Conservation (phyloP, 2,888 invertebrate species). For the Sminthurides aquaticus region DNA sequence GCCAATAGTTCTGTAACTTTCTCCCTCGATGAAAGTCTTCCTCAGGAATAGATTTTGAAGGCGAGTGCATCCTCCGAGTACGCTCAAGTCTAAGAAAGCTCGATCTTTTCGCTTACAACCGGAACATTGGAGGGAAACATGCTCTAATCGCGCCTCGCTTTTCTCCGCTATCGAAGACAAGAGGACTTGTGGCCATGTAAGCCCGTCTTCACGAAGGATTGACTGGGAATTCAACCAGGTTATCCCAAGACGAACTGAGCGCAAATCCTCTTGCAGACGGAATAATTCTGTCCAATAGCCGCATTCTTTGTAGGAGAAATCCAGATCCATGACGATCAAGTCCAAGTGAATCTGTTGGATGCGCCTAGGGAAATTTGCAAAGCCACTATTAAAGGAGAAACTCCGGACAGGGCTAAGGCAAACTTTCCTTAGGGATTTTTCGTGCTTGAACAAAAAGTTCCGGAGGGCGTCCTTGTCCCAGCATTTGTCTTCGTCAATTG, state of each 20-base stretch:
- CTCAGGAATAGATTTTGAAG: not conserved
- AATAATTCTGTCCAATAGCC: constrained; percentile 3
- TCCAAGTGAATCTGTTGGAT: not conserved
- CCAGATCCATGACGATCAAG: not conserved
- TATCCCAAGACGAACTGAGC: not conserved
- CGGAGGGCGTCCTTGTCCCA: constrained; percentile 8
- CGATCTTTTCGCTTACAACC: constrained; percentile 6
- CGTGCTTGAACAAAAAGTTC: not conserved
- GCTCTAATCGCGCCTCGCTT: not conserved
- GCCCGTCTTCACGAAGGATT: not conserved
- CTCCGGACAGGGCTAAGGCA: constrained; percentile 5
- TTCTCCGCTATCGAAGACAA: not conserved
- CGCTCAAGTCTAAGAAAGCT: not conserved
- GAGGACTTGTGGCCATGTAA: not conserved
- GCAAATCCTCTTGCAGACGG: not conserved
- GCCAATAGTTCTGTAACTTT: constrained; percentile 2
- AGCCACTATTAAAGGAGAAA: not conserved
- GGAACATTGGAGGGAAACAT: constrained; percentile 2
- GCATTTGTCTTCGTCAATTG: not conserved
- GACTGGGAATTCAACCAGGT: constrained; percentile 1
- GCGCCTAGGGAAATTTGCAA: not conserved
- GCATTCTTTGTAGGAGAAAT: not conserved
- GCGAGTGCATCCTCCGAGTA: not conserved
- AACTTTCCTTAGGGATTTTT: not conserved
- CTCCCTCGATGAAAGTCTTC: constrained; percentile 4